Evolutionary conservation across 2,888 invertebrate species (phyloP).

Genomic region (Synanthedon andrenaeformis): DNA sequence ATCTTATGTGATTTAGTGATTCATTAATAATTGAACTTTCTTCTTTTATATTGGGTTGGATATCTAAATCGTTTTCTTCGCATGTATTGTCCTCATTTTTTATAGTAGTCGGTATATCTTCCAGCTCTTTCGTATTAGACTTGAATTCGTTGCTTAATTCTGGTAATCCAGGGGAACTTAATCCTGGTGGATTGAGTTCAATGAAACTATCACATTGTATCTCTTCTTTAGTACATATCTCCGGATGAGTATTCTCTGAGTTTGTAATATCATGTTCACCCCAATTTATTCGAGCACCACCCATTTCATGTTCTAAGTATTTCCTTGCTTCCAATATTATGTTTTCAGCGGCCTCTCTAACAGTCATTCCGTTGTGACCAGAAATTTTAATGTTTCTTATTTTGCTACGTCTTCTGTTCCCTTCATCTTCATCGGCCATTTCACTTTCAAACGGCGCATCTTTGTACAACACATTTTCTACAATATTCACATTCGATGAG

Average conservation of each 20-base stretch:
- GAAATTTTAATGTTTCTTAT: slow-evolving; percentile 82
- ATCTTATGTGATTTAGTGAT: not conserved
- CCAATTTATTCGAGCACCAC: slow-evolving; percentile 79
- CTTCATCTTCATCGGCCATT: slow-evolving; percentile 80
- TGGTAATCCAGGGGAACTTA: not conserved
- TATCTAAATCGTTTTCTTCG: not conserved
- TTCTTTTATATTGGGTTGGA: not conserved
- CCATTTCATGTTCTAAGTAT: slow-evolving; percentile 79
- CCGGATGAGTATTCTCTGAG: not conserved
- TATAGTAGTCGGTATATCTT: not conserved
- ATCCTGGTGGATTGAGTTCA: too few relatives aligned
- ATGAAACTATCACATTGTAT: too few relatives aligned
- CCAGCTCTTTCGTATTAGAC: not conserved
- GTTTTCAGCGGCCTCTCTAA: slow-evolving; percentile 82
- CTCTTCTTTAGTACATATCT: slow-evolving; percentile 4
- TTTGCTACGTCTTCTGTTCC: slow-evolving; percentile 75
- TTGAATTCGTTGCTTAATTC: not conserved
- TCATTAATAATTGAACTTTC: not conserved
- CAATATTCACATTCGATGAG: slow-evolving; percentile 72
- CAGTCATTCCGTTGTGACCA: slow-evolving; percentile 83
- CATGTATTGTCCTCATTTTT: not conserved
- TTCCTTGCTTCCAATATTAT: slow-evolving; percentile 83
- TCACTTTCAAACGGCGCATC: slow-evolving; percentile 88
- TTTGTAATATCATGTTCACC: slow-evolving; percentile 16
- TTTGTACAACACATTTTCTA: slow-evolving; percentile 83